Conservation (phyloP, 2,888 invertebrate genomes). For the Venusia cambrica region DNA sequence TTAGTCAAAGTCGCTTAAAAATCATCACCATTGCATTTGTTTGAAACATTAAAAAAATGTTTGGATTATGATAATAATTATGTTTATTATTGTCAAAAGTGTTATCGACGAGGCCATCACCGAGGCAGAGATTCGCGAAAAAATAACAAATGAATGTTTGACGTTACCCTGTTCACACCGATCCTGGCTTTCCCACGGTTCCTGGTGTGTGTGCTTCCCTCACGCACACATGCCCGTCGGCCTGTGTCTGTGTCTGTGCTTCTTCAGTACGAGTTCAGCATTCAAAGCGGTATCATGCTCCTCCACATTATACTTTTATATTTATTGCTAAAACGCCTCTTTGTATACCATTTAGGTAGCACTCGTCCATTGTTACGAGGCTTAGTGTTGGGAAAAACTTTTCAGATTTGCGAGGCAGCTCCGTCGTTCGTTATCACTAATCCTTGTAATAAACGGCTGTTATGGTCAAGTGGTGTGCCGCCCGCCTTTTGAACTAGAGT, state of each 20-base stretch:
- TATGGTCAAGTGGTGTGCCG: too few relatives aligned
- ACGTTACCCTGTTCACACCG: conserved; percentile 57
- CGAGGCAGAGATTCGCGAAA: conserved; percentile 50
- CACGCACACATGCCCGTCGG: conserved; percentile 45
- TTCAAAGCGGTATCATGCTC: conserved; percentile 72
- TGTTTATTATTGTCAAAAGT: conserved; percentile 12
- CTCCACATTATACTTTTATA: conserved; percentile 73
- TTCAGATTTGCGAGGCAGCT: conserved; percentile 7
- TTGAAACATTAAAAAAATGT: conserved; percentile 14
- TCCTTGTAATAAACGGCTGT: background rate
- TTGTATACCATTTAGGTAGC: conserved; percentile 41
- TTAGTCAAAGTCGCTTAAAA: conserved; percentile 23
- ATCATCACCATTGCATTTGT: conserved; percentile 19
- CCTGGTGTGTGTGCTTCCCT: conserved; percentile 53
- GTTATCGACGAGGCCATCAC: conserved; percentile 27
- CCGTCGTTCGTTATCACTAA: conserved; percentile 1
- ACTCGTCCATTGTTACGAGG: conserved; percentile 19
- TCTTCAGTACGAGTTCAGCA: conserved; percentile 73
- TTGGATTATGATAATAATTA: conserved; percentile 10
- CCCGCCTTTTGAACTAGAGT: too few relatives aligned
- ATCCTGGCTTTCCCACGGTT: conserved; percentile 72
- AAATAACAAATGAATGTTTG: conserved; percentile 60
- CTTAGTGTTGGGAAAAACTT: conserved; percentile 12
- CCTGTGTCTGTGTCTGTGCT: conserved; percentile 53
- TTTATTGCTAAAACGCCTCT: conserved; percentile 71